Percentiles rank a stretch among this genome's conserved stretches.
Conservation (phyloP, 2,113 vertebrate genomes). For the Colossoma macropomum region DNA sequence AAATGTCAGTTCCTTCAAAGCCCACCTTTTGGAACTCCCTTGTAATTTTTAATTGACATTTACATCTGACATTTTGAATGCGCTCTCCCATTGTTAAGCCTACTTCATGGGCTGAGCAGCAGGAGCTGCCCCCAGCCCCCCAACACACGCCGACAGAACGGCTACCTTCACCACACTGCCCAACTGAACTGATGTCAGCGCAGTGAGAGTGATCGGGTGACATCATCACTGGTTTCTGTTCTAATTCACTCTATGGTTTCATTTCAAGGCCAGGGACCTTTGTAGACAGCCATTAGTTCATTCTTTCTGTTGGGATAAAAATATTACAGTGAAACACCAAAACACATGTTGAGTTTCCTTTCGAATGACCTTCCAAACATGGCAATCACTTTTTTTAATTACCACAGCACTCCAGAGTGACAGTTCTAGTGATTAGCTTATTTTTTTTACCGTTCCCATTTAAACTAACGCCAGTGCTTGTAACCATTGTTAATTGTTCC, state of each 20-base stretch:
- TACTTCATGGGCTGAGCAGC: constrained; percentile 65
- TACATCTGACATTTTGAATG: constrained; percentile 86
- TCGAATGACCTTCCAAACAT: constrained; percentile 62
- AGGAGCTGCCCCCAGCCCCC: not conserved
- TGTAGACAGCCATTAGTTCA: constrained; percentile 60
- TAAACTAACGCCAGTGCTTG: constrained; percentile 67
- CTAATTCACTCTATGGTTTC: constrained; percentile 61
- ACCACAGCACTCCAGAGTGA: constrained; percentile 70
- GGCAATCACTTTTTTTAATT: constrained; percentile 65
- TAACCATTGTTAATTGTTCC: constrained; percentile 74
- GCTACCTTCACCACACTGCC: constrained; percentile 53
- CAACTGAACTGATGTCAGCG: constrained; percentile 66
- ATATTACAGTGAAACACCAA: constrained; percentile 56
- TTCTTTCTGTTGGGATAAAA: not conserved
- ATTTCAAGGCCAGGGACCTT: constrained; percentile 58
- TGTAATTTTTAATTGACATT: constrained; percentile 92
- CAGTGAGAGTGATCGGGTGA: constrained; percentile 66
- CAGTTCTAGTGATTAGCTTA: constrained; percentile 77
- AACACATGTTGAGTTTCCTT: constrained; percentile 60
- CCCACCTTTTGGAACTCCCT: constrained; percentile 80
- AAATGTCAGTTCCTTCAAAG: constrained; percentile 80
- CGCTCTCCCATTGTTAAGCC: constrained; percentile 74
- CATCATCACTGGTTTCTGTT: constrained; percentile 70
- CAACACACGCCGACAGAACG: constrained; percentile 9
- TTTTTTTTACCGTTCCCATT: constrained; percentile 63